Evolutionary conservation across 2,113 vertebrate species (phyloP).

Genomic region (Laticauda colubrina): DNA sequence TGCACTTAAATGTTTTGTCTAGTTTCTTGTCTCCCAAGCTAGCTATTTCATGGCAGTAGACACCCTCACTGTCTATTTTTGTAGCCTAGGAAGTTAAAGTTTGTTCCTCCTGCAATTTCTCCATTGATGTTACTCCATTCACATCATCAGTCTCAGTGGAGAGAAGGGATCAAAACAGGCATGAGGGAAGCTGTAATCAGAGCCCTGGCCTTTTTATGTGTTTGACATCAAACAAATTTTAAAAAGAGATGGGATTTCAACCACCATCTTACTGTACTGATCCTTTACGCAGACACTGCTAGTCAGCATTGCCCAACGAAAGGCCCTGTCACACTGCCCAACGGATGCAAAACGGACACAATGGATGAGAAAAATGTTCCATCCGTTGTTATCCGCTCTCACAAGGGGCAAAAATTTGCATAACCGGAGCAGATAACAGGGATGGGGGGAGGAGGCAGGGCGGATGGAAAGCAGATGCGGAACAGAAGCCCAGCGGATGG

Average conservation of each 20-base stretch:
- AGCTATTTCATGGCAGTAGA: background rate
- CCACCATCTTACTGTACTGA: background rate
- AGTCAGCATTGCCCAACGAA: background rate
- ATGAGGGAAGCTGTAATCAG: background rate
- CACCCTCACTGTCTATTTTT: background rate
- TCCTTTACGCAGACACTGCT: background rate
- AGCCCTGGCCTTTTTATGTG: background rate
- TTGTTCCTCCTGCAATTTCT: background rate
- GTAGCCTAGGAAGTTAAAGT: background rate
- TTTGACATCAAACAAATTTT: background rate
- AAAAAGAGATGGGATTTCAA: background rate
- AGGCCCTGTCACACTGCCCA: too few species aligned
- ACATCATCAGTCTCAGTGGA: too few species aligned
- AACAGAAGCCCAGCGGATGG: too few species aligned
- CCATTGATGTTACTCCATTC: background rate
- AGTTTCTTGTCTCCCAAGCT: background rate
- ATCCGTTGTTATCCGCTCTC: too few species aligned
- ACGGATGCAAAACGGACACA: too few species aligned
- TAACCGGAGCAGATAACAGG: too few species aligned
- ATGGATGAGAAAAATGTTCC: too few species aligned
- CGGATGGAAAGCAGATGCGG: too few species aligned
- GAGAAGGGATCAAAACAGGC: background rate
- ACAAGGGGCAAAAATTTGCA: too few species aligned
- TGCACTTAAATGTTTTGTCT: background rate
- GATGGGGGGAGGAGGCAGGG: too few species aligned